Percentiles rank a stretch among this genome's conserved stretches.
Evolutionary conservation across 2,113 vertebrate species (phyloP).

Genomic region (Struthio camelus): DNA sequence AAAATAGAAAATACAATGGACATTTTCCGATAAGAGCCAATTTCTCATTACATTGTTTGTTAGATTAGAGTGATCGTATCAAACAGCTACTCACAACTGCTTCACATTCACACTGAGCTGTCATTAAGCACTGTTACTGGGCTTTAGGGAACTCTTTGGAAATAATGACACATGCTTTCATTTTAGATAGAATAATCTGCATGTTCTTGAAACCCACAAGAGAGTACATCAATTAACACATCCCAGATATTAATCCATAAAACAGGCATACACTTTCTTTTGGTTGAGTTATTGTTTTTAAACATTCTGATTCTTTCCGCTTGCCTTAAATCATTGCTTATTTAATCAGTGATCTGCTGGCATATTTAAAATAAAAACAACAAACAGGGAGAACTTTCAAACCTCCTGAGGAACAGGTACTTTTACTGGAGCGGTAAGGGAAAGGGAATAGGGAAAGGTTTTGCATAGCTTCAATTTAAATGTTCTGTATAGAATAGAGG

Average conservation of each 20-base stretch:
- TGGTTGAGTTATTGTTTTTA: slow-evolving; percentile 4
- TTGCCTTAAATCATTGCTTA: neutral
- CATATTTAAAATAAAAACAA: neutral
- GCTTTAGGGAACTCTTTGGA: slow-evolving; percentile 56
- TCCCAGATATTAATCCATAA: slow-evolving; percentile 40
- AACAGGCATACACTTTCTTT: neutral
- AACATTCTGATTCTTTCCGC: neutral
- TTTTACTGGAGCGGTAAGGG: neutral
- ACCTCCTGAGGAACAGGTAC: neutral
- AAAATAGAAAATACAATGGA: slow-evolving; percentile 8
- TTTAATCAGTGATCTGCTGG: slow-evolving; percentile 14
- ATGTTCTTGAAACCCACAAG: slow-evolving; percentile 42
- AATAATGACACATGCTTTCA: slow-evolving; percentile 51
- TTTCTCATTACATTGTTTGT: neutral
- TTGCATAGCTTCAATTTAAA: neutral
- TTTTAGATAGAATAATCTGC: slow-evolving; percentile 46
- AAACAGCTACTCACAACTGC: neutral
- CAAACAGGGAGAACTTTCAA: neutral
- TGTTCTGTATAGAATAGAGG: neutral
- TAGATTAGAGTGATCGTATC: neutral
- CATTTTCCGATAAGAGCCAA: neutral
- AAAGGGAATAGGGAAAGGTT: neutral
- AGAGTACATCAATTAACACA: slow-evolving; percentile 55
- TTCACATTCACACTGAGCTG: neutral
- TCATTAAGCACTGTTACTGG: slow-evolving; percentile 4